Evolutionary conservation across 2,113 vertebrate species (phyloP), one percentile per base, ranked within the genome.

Genomic region (Xenus cinereus): DNA sequence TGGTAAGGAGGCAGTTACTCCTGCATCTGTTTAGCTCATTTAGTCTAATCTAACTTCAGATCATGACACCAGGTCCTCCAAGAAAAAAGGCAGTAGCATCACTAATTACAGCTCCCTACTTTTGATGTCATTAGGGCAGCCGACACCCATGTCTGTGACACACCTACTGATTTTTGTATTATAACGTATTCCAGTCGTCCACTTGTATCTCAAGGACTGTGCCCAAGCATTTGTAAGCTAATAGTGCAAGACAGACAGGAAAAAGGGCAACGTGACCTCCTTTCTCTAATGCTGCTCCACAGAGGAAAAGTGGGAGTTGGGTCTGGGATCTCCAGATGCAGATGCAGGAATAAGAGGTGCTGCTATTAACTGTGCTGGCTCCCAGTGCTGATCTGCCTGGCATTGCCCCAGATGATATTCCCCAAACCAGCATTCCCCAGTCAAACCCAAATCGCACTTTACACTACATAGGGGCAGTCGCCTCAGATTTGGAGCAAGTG

Each of bases 101-200:
- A 53, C 24, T 66, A 57, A 53, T 60, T 78, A 87, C 2, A 2
- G 11, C 59, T 89, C 8, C 12, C 39, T 71, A 59, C 17, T 84
- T 76, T 33, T n/a, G 28, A 85, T 37, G 57, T 68, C 27, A 56
- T 43, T 21, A 72, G 16, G 14, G 48, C 28, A 41, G 56, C 41
- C 0, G 0, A 35, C 35, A 72, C 19, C 30, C 23, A 7, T 15
- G 26, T 46, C 17, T 69, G 30, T 94, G 77, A 46, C 56, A 68
- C 26, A 75, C 12, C 60, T 50, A 46, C 51, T 1, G 1, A 24
- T 14, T 63, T 93, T 59, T 74, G 16, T 62, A 41, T 50, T 50
- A 15, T n/a, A 39, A 37, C 15, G 13, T 66, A 62, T 59, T 93
- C 23, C 50, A 33, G 27, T 16, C 76, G 41, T 32, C 26, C 48